Conservation (phyloP, 2,113 vertebrate genomes). For the Hypocryptadius cinnamomeus region DNA sequence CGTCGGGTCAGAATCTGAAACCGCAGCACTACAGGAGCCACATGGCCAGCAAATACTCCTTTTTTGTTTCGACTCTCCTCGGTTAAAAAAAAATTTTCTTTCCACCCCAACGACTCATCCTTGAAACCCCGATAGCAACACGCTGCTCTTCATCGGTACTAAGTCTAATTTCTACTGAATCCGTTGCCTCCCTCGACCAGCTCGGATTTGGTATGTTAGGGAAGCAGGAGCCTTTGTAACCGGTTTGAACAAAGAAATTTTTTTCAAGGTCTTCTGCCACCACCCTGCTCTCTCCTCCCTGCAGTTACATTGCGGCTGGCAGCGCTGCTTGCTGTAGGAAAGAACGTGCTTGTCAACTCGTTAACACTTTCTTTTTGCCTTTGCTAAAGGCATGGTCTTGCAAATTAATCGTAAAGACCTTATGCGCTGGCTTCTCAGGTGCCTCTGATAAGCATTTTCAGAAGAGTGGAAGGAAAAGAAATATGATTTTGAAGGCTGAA, state of each 20-base stretch:
- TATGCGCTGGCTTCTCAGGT: not conserved
- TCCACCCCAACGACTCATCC: not conserved
- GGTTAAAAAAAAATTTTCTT: not conserved
- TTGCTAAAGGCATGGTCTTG: not conserved
- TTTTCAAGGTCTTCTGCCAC: conserved; percentile 39
- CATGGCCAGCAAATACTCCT: not conserved
- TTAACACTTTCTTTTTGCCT: not conserved
- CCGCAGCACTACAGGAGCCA: not conserved
- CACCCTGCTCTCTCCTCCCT: conserved; percentile 30
- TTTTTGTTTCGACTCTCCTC: not conserved
- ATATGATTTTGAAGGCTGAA: not conserved
- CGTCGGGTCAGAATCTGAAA: not conserved
- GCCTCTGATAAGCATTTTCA: not conserved
- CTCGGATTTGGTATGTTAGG: not conserved
- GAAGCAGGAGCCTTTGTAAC: not conserved
- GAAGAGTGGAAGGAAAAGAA: not conserved
- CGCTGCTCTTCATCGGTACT: not conserved
- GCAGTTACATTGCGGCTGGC: conserved; percentile 20
- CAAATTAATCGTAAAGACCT: not conserved
- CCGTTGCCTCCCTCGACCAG: not conserved
- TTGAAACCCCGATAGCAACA: not conserved
- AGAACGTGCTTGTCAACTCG: not conserved
- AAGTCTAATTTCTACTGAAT: not conserved
- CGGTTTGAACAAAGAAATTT: conserved; percentile 27
- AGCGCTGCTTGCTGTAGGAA: not conserved